These are phyloP conservation scores for Littorina saxatilis DNA, from an alignment of 1,140 invertebrate genomes.

Conservation along the genomic window DNA sequence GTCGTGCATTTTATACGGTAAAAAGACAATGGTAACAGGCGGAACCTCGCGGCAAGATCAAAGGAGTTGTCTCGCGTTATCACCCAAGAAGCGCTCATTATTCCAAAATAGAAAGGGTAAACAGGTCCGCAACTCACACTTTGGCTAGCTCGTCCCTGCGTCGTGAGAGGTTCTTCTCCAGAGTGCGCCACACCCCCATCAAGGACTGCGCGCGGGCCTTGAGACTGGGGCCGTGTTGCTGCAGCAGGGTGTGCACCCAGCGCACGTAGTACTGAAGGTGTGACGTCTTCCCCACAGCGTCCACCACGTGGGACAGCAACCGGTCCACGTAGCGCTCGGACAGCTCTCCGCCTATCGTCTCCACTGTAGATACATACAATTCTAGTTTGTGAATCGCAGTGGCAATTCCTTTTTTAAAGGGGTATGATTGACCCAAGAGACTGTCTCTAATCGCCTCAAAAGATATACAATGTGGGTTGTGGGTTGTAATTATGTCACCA, in stretches of 20 bases:
- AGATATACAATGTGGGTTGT: too few species aligned
- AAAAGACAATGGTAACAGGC: too few species aligned
- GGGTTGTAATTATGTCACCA: too few species aligned
- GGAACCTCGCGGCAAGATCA: too few species aligned
- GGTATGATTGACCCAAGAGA: background rate
- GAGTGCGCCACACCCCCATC: conserved; percentile 82
- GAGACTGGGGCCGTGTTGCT: conserved; percentile 79
- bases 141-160: conserved; percentile 89
- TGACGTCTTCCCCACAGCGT: conserved; percentile 83
- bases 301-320: conserved; percentile 83
- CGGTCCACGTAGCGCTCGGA: conserved; percentile 86
- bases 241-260: conserved; percentile 86
- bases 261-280: conserved; percentile 93
- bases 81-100: too few species aligned
- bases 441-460: background rate
- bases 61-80: too few species aligned
- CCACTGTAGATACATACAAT: conserved; percentile 15
- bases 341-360: conserved; percentile 83
- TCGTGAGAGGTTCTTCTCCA: conserved; percentile 89
- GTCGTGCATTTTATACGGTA: too few species aligned
- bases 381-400: too few species aligned
- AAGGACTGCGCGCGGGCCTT: conserved; percentile 75
- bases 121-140: conserved; percentile 89
- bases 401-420: too few species aligned
- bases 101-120: too few species aligned